These are phyloP conservation scores for Artemisiospiza belli DNA, from an alignment of 2,113 vertebrate genomes.

Conservation along the genomic window DNA sequence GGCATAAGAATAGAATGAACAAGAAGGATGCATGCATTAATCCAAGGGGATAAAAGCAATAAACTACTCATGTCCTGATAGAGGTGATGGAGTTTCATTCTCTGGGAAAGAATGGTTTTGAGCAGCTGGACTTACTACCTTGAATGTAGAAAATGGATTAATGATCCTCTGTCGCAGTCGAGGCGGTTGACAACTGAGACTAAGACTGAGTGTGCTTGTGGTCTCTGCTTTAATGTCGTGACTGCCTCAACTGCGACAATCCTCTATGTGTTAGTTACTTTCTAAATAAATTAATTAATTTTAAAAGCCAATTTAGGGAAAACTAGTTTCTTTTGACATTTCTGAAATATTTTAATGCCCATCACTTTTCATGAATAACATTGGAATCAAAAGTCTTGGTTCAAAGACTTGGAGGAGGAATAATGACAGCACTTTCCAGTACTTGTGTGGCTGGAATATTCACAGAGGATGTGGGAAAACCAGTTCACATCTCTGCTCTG, in stretches of 20 bases:
- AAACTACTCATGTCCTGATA: background rate
- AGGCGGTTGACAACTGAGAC: no score
- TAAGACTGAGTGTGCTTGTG: no score
- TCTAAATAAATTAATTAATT: background rate
- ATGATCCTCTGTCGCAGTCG: accelerated
- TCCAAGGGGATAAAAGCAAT: background rate
- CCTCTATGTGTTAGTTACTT: background rate
- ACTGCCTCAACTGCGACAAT: no score
- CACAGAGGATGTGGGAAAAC: slow-evolving; percentile 22
- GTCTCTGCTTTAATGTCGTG: no score
- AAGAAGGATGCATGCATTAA: background rate
- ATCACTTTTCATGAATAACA: background rate
- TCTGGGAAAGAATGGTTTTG: background rate
- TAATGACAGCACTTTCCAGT: background rate
- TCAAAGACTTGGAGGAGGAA: background rate
- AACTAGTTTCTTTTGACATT: background rate
- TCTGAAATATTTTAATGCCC: background rate
- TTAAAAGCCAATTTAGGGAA: background rate
- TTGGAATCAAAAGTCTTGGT: background rate
- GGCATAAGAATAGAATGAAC: background rate
- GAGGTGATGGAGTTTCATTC: background rate
- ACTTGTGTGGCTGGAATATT: background rate
- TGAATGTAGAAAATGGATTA: background rate
- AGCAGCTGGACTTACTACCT: background rate
- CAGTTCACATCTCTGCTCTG: slow-evolving; percentile 2